phyloP scores from a whole-genome alignment of 2,113 vertebrate species.

The Mobula birostris region DNA sequence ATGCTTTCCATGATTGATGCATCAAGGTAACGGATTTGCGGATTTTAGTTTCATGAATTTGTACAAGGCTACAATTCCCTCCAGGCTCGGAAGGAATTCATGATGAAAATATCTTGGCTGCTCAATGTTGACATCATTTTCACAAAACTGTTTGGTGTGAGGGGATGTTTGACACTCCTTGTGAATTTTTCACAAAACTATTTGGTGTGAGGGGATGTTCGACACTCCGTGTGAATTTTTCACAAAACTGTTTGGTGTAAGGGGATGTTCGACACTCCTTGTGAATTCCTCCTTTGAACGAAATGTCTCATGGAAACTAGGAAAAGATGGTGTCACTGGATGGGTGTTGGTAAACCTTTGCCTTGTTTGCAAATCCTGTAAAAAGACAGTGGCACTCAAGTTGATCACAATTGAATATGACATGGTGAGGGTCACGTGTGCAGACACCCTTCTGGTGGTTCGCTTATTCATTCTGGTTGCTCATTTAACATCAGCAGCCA shows the following conservation, averaged over 20 bases:
- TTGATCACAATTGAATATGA: too few relatives aligned
- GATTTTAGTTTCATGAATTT: neutral
- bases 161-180: too few relatives aligned
- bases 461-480: too few relatives aligned
- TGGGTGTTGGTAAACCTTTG: neutral
- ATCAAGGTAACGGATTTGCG: neutral
- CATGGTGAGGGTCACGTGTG: too few relatives aligned
- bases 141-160: neutral
- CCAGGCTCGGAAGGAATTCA: neutral
- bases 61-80: neutral
- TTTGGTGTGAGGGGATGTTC: too few relatives aligned
- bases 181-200: neutral
- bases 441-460: too few relatives aligned
- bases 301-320: neutral
- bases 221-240: neutral
- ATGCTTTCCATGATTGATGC: neutral
- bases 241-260: neutral
- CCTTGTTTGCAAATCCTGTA: neutral
- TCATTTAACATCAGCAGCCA: too few relatives aligned
- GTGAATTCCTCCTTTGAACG: neutral
- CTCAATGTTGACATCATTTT: neutral
- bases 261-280: neutral
- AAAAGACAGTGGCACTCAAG: neutral
- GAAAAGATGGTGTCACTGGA: neutral
- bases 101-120: neutral